phyloP scores from a whole-genome alignment of 2,888 invertebrate genomes.

The Scaptomyza flava region DNA sequence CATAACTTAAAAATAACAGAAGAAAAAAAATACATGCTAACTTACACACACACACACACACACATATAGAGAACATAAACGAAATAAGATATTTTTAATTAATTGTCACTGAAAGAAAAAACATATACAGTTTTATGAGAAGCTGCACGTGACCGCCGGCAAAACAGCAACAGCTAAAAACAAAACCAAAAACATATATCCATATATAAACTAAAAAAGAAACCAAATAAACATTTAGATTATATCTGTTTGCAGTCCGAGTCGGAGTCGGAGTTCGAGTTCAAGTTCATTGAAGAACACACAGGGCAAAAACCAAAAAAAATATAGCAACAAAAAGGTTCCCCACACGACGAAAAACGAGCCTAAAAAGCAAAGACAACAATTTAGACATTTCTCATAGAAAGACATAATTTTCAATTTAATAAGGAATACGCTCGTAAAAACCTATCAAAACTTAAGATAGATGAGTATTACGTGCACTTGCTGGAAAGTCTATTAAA shows the following conservation, averaged over 20 bases:
- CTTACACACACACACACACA: constrained; percentile 27
- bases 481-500: constrained; percentile 59
- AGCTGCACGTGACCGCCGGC: constrained; percentile 69
- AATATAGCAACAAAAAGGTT: constrained; percentile 4
- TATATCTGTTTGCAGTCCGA: constrained; percentile 50
- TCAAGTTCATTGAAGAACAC: constrained; percentile 70
- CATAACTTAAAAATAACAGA: constrained; percentile 77
- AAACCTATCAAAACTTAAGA: constrained; percentile 74
- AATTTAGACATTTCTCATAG: constrained; percentile 76
- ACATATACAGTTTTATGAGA: constrained; percentile 56
- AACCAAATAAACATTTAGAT: constrained; percentile 72
- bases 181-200: constrained; percentile 13
- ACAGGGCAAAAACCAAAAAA: constrained; percentile 18
- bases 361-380: constrained; percentile 8
- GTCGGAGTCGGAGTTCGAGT: constrained; percentile 33
- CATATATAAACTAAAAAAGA: constrained; percentile 46
- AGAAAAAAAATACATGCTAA: constrained; percentile 49
- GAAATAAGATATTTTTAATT: constrained; percentile 81
- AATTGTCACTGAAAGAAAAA: constrained; percentile 62
- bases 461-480: constrained; percentile 72
- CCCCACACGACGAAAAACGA: not conserved
- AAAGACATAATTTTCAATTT: constrained; percentile 79
- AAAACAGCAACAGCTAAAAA: constrained; percentile 13
- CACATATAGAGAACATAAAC: constrained; percentile 50
- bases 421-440: constrained; percentile 72